Percentiles rank a stretch among this genome's conserved stretches.
These are phyloP conservation scores for Endomychus coccineus DNA, from an alignment of 2,888 invertebrate species.

Conservation along the genomic window DNA sequence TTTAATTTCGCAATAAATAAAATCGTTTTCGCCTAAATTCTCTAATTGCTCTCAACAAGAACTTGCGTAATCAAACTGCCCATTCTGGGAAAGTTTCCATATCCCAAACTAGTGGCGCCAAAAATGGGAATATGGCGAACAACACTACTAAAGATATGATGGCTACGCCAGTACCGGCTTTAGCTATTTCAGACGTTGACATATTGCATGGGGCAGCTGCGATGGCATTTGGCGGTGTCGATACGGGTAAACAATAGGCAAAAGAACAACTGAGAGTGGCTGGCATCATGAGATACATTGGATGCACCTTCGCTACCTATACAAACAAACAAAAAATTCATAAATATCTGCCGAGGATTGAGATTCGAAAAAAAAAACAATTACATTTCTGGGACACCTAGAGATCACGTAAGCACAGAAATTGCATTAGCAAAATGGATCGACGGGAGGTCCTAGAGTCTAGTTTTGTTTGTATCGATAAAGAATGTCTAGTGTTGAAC, in stretches of 20 bases:
- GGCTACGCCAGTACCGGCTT: constrained; percentile 62
- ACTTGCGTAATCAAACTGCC: too few species aligned
- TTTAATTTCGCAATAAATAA: too few species aligned
- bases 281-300: constrained; percentile 83
- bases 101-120: constrained; percentile 63
- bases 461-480: too few species aligned
- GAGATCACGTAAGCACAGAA: too few species aligned
- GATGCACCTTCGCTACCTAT: constrained; percentile 57
- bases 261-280: constrained; percentile 84
- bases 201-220: constrained; percentile 79
- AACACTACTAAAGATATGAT: constrained; percentile 65
- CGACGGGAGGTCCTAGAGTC: too few species aligned
- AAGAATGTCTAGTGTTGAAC: too few species aligned
- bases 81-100: constrained; percentile 56
- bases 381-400: too few species aligned
- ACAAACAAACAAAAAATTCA: constrained; percentile 17
- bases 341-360: too few species aligned
- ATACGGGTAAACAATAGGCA: constrained; percentile 90
- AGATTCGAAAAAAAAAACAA: too few species aligned
- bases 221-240: constrained; percentile 92
- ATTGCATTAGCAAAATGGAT: too few species aligned
- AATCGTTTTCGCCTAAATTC: too few species aligned
- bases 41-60: too few species aligned
- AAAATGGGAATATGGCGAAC: constrained; percentile 65
- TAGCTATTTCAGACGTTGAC: constrained; percentile 70